Base-by-base conservation (phyloP, 2,113 vertebrate genomes). In the Balaeniceps rex region DNA sequence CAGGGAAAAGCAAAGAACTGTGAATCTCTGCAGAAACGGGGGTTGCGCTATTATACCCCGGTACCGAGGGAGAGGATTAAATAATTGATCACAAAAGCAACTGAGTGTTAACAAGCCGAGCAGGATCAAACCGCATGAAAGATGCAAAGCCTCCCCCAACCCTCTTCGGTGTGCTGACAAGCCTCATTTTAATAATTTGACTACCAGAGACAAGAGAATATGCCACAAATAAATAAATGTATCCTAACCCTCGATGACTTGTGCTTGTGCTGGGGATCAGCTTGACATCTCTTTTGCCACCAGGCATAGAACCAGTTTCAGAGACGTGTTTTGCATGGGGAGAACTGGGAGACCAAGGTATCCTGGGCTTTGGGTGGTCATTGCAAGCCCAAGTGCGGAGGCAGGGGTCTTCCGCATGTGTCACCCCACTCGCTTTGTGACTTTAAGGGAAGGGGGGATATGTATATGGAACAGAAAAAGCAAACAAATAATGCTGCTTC, bases 31-130 rank as follows among this genome's bases (percentile, higher is more conserved):
- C 96, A 97, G 93, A 97, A 98, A 95, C 11, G 72, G 83, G 87
- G 92, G 79, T 58, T 96, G 94, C 0, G 58, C 49, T 94, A 77
- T 94, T 81, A 93, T 89, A 94, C 83, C 83, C 94, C 57, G 44
- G 79, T 65, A 83, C 64, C 42, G 4, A 91, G 94, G 93, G 96
- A 96, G 55, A 93, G 86, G 91, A 87, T 86, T 98, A 97, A 98
- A 97, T 98, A 97, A 98, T 98, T 97, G 96, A 98, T 97, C 96
- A 96, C 96, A 97, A 96, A 95, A 97, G 96, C 94, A 97, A 96
- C 49, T 11, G 93, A 97, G 74, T 90, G 96, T 96, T 97, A 98
- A 98, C 94, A 93, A 97, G 93, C 77, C 0, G 17, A 88, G 93
- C 64, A 80, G 89, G 96, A 97, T 97, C 97, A 98, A 98, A 97